A percentile compares a stretch with the other conserved stretches of the same genome.
Evolutionary conservation across 2,797 vertebrate species (phyloP).

Genomic region (Eremophila alpestris): DNA sequence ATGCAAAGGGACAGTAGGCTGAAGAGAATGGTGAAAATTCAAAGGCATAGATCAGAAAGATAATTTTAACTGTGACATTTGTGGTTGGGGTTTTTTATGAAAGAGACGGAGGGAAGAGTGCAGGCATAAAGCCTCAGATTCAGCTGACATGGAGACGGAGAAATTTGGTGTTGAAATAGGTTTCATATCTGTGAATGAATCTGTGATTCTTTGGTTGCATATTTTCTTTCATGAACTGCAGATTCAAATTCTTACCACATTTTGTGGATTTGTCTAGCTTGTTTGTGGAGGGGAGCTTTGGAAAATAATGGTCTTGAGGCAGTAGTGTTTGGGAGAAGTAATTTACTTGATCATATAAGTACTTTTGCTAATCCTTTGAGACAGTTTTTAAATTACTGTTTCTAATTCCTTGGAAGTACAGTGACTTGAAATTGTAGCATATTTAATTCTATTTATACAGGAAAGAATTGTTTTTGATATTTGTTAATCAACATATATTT

Average conservation of each 20-base stretch:
- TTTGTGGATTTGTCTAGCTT: background rate
- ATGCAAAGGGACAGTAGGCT: background rate
- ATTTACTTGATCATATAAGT: background rate
- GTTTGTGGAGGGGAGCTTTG: background rate
- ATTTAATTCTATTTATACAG: background rate
- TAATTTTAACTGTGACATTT: background rate
- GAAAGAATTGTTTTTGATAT: background rate
- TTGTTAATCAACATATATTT: background rate
- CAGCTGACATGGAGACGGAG: background rate
- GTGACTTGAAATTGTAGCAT: background rate
- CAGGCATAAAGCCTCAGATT: background rate
- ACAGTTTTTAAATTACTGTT: conserved; percentile 23
- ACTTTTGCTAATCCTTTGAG: background rate
- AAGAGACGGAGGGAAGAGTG: background rate
- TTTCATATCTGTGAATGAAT: background rate
- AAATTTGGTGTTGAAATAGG: background rate
- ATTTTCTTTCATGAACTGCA: background rate
- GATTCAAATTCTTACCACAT: background rate
- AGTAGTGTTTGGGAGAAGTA: background rate
- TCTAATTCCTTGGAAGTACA: background rate
- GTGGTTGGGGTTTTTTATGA: background rate
- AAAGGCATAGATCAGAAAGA: background rate
- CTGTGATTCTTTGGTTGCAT: background rate
- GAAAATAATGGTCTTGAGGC: background rate
- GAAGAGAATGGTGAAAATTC: background rate